These are phyloP conservation scores for Hypsibius dujardini DNA, from an alignment of 1,140 invertebrate species.

Conservation along the genomic window DNA sequence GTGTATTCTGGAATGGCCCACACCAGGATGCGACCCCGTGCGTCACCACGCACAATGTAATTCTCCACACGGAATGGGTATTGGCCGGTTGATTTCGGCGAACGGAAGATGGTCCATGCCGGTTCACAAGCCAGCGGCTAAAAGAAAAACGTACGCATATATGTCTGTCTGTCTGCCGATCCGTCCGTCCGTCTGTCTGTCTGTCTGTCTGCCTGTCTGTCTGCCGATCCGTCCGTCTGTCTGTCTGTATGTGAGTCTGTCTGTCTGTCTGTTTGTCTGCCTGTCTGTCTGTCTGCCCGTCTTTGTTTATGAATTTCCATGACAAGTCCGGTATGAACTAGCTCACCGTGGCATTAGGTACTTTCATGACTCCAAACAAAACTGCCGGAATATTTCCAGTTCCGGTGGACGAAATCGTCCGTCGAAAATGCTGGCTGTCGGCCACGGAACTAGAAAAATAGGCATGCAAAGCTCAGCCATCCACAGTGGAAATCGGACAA, in stretches of 20 bases:
- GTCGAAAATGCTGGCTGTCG: not conserved
- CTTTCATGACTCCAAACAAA: constrained; percentile 6
- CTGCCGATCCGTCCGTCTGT: too few relatives aligned
- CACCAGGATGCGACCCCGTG: constrained; percentile 61
- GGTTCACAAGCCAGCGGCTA: constrained; percentile 73
- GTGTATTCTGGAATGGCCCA: constrained; percentile 71
- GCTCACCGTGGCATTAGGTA: constrained; percentile 5
- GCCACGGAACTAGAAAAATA: not conserved
- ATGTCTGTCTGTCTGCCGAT: not conserved
- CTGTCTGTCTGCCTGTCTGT: too few relatives aligned
- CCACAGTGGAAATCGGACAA: not conserved
- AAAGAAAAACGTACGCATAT: not conserved
- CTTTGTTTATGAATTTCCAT: too few relatives aligned
- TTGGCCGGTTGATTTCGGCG: constrained; percentile 27
- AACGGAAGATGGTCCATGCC: constrained; percentile 30
- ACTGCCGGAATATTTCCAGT: not conserved
- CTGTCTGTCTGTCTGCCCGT: too few relatives aligned
- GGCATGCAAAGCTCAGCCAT: too few relatives aligned
- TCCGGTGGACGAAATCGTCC: not conserved
- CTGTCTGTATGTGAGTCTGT: too few relatives aligned
- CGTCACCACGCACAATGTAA: constrained; percentile 67
- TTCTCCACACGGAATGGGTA: constrained; percentile 35
- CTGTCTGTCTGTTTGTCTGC: too few relatives aligned
- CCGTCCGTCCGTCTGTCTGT: too few relatives aligned
- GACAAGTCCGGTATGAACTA: too few relatives aligned